Percentiles rank a stretch among this genome's conserved stretches.
Conservation (phyloP, 2,113 vertebrate species). For the Edolisoma coerulescens region DNA sequence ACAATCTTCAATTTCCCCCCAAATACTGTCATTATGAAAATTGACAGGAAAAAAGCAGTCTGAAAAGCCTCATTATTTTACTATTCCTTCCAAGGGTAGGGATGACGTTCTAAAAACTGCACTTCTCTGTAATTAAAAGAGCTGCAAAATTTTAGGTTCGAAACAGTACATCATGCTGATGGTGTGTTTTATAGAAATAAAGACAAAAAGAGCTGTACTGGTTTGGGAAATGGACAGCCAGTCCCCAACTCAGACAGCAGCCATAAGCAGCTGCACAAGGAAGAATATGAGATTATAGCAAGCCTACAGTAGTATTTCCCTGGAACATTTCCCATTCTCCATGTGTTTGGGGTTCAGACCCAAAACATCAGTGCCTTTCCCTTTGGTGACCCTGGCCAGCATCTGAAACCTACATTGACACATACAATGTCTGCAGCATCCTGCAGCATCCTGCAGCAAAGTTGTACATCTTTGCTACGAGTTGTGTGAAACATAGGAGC, state of each 20-base stretch:
- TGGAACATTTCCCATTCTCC: neutral
- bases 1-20: constrained; percentile 29
- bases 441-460: neutral
- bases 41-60: neutral
- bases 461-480: neutral
- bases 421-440: neutral
- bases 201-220: neutral
- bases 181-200: constrained; percentile 24
- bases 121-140: constrained; percentile 51
- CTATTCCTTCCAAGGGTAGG: constrained; percentile 35
- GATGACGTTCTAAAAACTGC: constrained; percentile 45
- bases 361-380: neutral
- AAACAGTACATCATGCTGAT: constrained; percentile 10
- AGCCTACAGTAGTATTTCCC: neutral
- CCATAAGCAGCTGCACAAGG: neutral
- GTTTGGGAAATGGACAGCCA: neutral
- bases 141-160: constrained; percentile 56
- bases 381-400: neutral
- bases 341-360: neutral
- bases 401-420: neutral
- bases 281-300: neutral
- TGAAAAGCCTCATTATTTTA: constrained; percentile 38
- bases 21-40: constrained; percentile 47
- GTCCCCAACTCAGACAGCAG: neutral
- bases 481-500: neutral